Percentiles rank a stretch among this genome's conserved stretches.
These are phyloP conservation scores for Coturnix japonica DNA, from an alignment of 2,113 vertebrate species.

Conservation along the genomic window DNA sequence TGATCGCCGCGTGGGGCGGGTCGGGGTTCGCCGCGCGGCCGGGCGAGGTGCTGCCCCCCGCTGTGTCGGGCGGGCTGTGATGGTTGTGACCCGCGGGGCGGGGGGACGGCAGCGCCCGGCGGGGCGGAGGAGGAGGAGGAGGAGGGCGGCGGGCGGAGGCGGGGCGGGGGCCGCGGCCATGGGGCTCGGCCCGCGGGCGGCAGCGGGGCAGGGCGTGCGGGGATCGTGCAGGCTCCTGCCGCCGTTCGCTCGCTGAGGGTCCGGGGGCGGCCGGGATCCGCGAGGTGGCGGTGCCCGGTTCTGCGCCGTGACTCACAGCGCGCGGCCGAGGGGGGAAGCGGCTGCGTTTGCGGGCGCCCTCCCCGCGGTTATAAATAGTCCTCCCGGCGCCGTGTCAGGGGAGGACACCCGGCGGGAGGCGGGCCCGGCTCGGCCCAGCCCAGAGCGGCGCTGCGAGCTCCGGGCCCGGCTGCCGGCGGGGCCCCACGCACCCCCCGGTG, in stretches of 20 bases:
- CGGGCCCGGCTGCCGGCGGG: constrained; percentile 40
- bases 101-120: too few relatives aligned
- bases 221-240: neutral
- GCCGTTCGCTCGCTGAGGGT: neutral
- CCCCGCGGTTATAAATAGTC: constrained; percentile 65
- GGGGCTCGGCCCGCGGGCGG: neutral
- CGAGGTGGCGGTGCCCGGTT: neutral
- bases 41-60: too few relatives aligned
- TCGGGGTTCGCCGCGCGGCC: too few relatives aligned
- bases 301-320: constrained; percentile 33
- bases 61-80: too few relatives aligned
- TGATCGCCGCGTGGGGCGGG: neutral
- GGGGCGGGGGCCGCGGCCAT: neutral
- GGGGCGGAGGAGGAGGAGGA: neutral
- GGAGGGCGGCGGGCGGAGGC: neutral
- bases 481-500: neutral
- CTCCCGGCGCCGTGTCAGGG: constrained; percentile 39
- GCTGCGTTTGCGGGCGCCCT: too few relatives aligned
- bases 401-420: constrained; percentile 38
- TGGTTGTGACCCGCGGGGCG: too few relatives aligned
- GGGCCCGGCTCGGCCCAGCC: neutral
- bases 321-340: neutral
- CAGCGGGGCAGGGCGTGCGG: neutral
- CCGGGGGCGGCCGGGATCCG: neutral
- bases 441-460: too few relatives aligned